These are phyloP conservation scores for Campoplex capitator DNA, from an alignment of 2,888 invertebrate species.

Conservation along the genomic window DNA sequence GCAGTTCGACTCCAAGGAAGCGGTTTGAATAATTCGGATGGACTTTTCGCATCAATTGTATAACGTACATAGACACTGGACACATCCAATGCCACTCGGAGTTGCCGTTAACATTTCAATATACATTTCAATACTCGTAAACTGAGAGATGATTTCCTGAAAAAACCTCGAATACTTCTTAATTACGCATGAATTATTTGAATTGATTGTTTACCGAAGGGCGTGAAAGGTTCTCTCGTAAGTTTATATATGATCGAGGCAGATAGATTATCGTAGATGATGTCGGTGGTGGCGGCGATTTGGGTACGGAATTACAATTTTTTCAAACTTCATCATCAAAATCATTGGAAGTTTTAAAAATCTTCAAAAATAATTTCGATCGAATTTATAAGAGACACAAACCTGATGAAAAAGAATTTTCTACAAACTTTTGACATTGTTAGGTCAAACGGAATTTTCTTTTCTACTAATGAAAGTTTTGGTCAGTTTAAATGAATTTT, in stretches of 20 bases:
- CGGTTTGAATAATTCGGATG: slow-evolving; percentile 36
- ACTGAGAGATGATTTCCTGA: no score
- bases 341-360: background rate
- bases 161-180: background rate
- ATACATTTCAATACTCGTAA: background rate
- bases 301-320: background rate
- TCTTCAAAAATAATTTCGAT: background rate
- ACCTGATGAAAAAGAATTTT: background rate
- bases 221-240: background rate
- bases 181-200: background rate
- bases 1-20: slow-evolving; percentile 10
- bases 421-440: background rate
- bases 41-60: slow-evolving; percentile 24
- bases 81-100: slow-evolving; percentile 4
- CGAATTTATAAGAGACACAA: background rate
- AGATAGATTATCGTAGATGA: background rate
- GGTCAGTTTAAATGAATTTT: background rate
- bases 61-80: background rate
- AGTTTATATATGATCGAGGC: background rate
- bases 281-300: background rate
- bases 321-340: background rate
- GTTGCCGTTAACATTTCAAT: slow-evolving; percentile 17
- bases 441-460: background rate
- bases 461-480: background rate
- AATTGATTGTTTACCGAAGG: background rate